Evolutionary conservation across 1,140 invertebrate genomes (phyloP), one percentile per base, ranked within the genome.

Genomic region (Apis dorsata): DNA sequence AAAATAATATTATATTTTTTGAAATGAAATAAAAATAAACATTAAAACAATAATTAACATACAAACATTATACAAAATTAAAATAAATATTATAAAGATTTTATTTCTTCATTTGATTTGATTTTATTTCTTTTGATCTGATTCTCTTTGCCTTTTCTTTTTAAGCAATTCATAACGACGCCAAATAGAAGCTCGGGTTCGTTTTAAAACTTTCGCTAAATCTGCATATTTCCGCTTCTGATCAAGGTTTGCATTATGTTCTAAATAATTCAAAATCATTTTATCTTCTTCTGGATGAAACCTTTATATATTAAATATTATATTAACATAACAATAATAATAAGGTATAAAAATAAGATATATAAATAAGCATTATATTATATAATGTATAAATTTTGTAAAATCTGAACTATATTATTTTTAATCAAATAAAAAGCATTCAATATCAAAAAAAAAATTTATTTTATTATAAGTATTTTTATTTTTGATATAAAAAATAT

Each of bases 151-250:
- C 60, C 28, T 17, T 55, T 81, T 79, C 76, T 85, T 79, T 62
- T 85, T 79, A 34, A 93, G 85, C 53, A 91, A 8, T 75, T 70
- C 71, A 69, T 92, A 91, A 73, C 92, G 85, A 17, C 93, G 90
- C 90, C 90, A 93, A 68, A 94, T 90, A 0, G 93, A 92, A 51
- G 88, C 83, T 79, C 92, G 87, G 1, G 91, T 91, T 85, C 93
- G 88, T 17, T 89, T 91, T 68, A 94, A 86, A 44, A 88, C 77
- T 83, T 85, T 87, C 19, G 91, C 91, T 60, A 93, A 87, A 34
- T 91, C 89, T 13, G 84, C 11, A 84, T 89, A 92, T 49, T 88
- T 90, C 1, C 81, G 59, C 72, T 28, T 87, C 28, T 90, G 53
- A 28, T 91, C 59, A 7, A 86, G 49, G 72, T 85, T 77, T 21